Evolutionary conservation across 2,113 vertebrate genomes (phyloP), one percentile per base, ranked within the genome.

Genomic region (Hipposideros armiger): DNA sequence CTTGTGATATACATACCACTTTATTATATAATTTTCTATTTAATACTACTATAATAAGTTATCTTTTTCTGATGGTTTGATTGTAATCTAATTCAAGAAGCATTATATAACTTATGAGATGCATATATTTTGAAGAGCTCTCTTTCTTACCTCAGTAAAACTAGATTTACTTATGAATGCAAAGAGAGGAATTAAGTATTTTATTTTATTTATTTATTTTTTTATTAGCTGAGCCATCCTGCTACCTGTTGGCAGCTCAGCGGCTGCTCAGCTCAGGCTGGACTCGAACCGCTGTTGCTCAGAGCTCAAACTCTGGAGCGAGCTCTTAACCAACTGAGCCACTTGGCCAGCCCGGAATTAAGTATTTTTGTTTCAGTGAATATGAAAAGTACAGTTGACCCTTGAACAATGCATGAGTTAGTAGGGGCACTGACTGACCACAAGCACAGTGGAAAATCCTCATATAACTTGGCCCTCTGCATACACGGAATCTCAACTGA

Each of bases 131-230:
- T 62, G 66, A 90, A 82, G 54, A 67, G 22, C 5, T 94, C 56
- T 69, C 70, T 96, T 90, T 95, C 24, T 88, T 85, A 80, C 52
- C 36, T 52, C 13, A 60, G 14, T 82, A 78, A 95, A n/a, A 24
- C 28, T 83, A 72, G 28, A 77, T 66, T 81, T 40, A 83, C 13
- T 95, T 96, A 45, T 36, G 24, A 92, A 92, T 82, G 36, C 30
- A 94, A 67, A 67, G 7, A 76, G 58, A 80, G 50, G 64, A 52
- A 54, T 67, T 45, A 77, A 47, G 20, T 66, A 9, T 30, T 77
- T 62, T 32, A 36, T 36, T 36, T 36, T 36, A 36, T 36, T 36
- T 36, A 36, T 36, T 36, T 36, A 36, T 36, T 36, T 36, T 36
- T 36, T 36, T 36, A 36, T 36, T 36, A 36, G 36, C 36, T 36